These are phyloP conservation scores for Bradypodion ventrale DNA, from an alignment of 2,797 vertebrate species.

Conservation along the genomic window DNA sequence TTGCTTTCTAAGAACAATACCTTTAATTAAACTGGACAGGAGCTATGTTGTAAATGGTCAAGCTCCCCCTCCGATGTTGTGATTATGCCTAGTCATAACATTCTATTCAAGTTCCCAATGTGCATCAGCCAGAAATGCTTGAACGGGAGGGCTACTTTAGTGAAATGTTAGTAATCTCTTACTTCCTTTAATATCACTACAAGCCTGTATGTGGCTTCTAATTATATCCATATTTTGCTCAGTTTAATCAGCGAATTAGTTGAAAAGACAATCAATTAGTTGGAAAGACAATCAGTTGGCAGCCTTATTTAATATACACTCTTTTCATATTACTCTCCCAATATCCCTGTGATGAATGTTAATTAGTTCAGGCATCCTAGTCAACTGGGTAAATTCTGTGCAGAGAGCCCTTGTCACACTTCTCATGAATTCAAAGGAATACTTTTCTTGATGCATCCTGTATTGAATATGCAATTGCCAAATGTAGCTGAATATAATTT, in stretches of 20 bases:
- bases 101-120: not conserved
- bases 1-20: not conserved
- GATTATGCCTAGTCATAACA: not conserved
- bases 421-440: not conserved
- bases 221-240: slow-evolving; percentile 14
- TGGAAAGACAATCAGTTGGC: slow-evolving; percentile 9
- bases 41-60: not conserved
- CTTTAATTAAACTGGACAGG: not conserved
- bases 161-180: not conserved
- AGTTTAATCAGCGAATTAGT: slow-evolving; percentile 7
- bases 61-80: not conserved
- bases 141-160: not conserved
- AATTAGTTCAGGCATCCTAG: not conserved
- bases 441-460: not conserved
- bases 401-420: not conserved
- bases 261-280: slow-evolving; percentile 7
- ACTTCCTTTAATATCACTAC: not conserved
- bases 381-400: slow-evolving; percentile 5
- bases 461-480: not conserved
- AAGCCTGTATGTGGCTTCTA: not conserved
- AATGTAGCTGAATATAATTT: not conserved
- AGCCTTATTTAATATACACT: slow-evolving; percentile 26
- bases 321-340: slow-evolving; percentile 13
- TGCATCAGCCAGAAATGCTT: not conserved
- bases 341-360: not conserved